Base-by-base conservation (phyloP, 2,113 vertebrate genomes). In the Carollia perspicillata region DNA sequence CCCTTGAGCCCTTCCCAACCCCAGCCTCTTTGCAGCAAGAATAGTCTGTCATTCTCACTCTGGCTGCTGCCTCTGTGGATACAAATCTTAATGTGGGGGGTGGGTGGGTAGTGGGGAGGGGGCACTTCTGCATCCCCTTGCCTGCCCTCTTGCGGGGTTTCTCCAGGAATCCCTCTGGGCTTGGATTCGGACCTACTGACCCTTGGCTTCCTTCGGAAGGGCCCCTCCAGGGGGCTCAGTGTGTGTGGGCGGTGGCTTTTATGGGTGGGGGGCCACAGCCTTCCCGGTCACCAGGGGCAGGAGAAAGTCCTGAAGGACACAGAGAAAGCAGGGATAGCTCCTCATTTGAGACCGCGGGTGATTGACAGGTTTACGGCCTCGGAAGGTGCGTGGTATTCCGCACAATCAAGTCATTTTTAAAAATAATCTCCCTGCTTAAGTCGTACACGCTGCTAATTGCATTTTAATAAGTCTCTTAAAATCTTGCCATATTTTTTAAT, bases 401-500 rank as follows among this genome's bases (percentile, higher is more conserved):
- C 98, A 99, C 98, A 98, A 99, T 98, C 98, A 98, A 98, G 98
- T 98, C 93, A 80, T 98, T 98, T 98, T 98, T 98, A 96, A 95
- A 98, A 98, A 98, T 98, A 98, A 98, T 98, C 98, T 99, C 98
- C 88, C 98, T 98, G 98, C 98, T 99, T 98, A 99, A 99, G 98
- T 98, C 85, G 93, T 98, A 98, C 97, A 97, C 5, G 97, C 97
- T 63, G 97, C 98, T 99, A 99, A 99, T 99, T 98, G 98, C 98
- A 98, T 98, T 98, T 99, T 98, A 98, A 98, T 99, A 98, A 98
- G 98, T 98, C 98, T 99, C 98, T 98, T 98, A 98, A 99, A 98
- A 99, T 98, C 98, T 98, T 98, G 98, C 98, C 98, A 97, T 98
- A 99, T 98, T 98, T 98, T 99, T 99, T 99, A 99, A 99, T 99